Evolutionary conservation across 2,113 vertebrate genomes (phyloP), one percentile per base, ranked within the genome.

Genomic region (Odontesthes bonariensis): DNA sequence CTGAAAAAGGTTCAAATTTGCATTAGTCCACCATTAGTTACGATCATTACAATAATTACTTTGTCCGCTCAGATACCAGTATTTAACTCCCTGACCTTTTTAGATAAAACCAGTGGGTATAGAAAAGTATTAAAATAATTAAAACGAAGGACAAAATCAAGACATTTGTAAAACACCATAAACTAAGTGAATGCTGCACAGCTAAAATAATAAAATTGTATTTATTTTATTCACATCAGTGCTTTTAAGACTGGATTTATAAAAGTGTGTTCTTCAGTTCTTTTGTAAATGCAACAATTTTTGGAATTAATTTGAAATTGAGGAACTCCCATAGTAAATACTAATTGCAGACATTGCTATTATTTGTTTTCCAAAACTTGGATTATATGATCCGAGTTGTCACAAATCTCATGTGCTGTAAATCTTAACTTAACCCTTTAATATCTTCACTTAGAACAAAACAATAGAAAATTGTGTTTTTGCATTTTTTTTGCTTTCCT

Each of bases 21-120:
- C 55, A 88, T 88, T 64, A 74, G 72, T 73, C 73, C n/a, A 65
- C 20, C 61, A 79, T 72, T 63, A 82, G 56, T 75, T 70, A 80
- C 66, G 57, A 58, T 88, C 78, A 81, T 55, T 52, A 67, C 69
- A 60, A 31, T 87, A 90, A 90, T 87, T 84, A 88, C 70, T 72
- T 67, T 82, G 68, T 70, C 67, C 59, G 72, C 62, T 71, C 31
- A 31, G 10, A 83, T 82, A 72, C 72, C 60, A 66, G 60, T 81
- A 64, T 83, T 83, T 73, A 74, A 88, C 80, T 78, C 19, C 3
- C 0, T 75, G 80, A 88, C 85, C 78, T 84, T 70, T 77, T 51
- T 57, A 57, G 80, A 84, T 79, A 63, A 77, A 63, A 47, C 44
- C 60, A 44, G 32, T 19, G n/a, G 75, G 31, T 61, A 47, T 46